A percentile compares a stretch with the other conserved stretches of the same genome.
phyloP scores from a whole-genome alignment of 2,797 vertebrate genomes.

The Chiroxiphia lanceolata region DNA sequence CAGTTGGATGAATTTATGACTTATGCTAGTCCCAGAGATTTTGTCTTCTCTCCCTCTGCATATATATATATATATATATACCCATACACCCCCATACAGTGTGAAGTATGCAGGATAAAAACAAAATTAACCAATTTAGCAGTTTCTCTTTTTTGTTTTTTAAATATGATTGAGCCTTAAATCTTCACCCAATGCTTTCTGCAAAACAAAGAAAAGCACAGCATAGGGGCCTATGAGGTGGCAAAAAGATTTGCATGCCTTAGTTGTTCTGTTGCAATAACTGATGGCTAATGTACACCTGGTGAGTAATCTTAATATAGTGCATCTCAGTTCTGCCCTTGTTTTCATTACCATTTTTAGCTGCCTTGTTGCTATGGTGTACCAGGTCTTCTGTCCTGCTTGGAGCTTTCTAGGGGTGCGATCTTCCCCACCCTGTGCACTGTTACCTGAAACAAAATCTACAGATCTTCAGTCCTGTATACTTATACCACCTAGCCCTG shows the following conservation, averaged over 20 bases:
- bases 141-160: neutral
- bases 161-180: neutral
- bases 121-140: neutral
- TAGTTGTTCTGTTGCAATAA: conserved; percentile 12
- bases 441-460: neutral
- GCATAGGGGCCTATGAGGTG: neutral
- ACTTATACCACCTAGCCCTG: neutral
- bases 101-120: neutral
- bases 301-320: neutral
- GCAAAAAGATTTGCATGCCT: neutral
- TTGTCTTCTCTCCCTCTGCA: neutral
- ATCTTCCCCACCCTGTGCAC: neutral
- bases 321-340: neutral
- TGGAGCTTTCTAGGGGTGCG: neutral
- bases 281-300: neutral
- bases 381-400: neutral
- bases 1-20: neutral
- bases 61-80: neutral
- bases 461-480: neutral
- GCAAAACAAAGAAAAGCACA: neutral
- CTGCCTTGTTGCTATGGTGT: neutral
- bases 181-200: neutral
- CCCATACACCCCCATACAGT: neutral
- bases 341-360: neutral
- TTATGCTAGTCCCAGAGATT: neutral